Conservation (phyloP, 1,140 invertebrate species). For the Phthorimaea operculella region DNA sequence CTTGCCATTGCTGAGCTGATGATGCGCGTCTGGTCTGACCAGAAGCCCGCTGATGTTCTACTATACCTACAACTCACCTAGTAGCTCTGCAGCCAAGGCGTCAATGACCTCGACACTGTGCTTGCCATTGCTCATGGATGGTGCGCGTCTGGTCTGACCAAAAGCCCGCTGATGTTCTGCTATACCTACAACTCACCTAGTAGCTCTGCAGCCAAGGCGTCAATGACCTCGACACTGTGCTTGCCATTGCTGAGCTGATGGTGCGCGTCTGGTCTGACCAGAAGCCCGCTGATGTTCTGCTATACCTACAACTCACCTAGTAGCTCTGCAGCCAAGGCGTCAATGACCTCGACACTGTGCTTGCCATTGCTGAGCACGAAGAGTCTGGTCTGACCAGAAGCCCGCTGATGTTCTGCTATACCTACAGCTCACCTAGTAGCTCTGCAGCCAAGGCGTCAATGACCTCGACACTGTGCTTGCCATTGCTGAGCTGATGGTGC, state of each 20-base stretch:
- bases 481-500: conserved; percentile 73
- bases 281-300: conserved; percentile 80
- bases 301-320: conserved; percentile 62
- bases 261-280: conserved; percentile 82
- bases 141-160: conserved; percentile 82
- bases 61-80: conserved; percentile 61
- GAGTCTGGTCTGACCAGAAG: conserved; percentile 82
- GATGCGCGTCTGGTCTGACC: conserved; percentile 80
- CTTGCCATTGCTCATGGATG: conserved; percentile 77
- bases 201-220: conserved; percentile 78
- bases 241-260: conserved; percentile 72
- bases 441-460: conserved; percentile 78
- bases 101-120: conserved; percentile 77
- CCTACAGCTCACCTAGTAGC: conserved; percentile 73
- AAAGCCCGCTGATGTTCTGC: conserved; percentile 80
- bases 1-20: conserved; percentile 71
- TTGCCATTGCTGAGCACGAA: conserved; percentile 78
- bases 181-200: no score
- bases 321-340: conserved; percentile 78
- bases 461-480: conserved; percentile 74
- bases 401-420: conserved; percentile 79
- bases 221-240: conserved; percentile 75
- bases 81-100: conserved; percentile 76
- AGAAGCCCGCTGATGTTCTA: conserved; percentile 81
- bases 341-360: conserved; percentile 75